Percentiles rank a stretch among this genome's conserved stretches.
Evolutionary conservation across 2,888 invertebrate species (phyloP).

Genomic region (Ormyrus rosae): DNA sequence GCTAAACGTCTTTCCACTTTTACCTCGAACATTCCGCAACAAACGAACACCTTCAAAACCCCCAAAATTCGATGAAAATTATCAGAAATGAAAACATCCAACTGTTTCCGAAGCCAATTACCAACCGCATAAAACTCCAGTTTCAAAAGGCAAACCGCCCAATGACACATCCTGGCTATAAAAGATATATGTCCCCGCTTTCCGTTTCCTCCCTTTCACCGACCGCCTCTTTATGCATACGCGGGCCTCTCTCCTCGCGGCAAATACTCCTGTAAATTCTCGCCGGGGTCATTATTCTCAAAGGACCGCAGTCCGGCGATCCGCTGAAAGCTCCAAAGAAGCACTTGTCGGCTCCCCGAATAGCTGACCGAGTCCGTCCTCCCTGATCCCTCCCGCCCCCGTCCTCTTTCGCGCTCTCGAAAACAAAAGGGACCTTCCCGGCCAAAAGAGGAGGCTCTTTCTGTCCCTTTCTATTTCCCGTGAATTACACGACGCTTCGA

Average conservation of each 20-base stretch:
- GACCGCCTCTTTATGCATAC: no score
- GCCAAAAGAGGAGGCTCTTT: slow-evolving; percentile 9
- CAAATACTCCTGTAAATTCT: slow-evolving; percentile 31
- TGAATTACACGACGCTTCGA: slow-evolving; percentile 4
- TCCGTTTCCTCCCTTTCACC: no score
- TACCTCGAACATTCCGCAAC: no score
- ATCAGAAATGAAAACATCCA: no score
- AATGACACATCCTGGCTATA: no score
- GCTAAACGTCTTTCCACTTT: no score
- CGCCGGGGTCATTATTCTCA: slow-evolving; percentile 10
- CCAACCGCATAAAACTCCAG: no score
- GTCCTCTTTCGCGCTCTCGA: neutral
- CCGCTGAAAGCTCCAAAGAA: neutral
- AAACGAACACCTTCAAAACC: no score
- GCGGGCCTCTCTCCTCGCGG: neutral
- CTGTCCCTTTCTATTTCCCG: neutral
- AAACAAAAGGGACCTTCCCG: slow-evolving; percentile 17
- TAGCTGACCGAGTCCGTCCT: neutral
- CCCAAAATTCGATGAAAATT: no score
- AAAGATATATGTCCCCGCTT: no score
- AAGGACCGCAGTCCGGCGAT: slow-evolving; percentile 2
- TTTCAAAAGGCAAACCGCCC: no score
- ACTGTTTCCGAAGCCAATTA: no score
- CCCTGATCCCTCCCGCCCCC: neutral
- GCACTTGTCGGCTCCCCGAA: neutral